phyloP scores from a whole-genome alignment of 2,888 invertebrate species.

The Drosophila siamana region DNA sequence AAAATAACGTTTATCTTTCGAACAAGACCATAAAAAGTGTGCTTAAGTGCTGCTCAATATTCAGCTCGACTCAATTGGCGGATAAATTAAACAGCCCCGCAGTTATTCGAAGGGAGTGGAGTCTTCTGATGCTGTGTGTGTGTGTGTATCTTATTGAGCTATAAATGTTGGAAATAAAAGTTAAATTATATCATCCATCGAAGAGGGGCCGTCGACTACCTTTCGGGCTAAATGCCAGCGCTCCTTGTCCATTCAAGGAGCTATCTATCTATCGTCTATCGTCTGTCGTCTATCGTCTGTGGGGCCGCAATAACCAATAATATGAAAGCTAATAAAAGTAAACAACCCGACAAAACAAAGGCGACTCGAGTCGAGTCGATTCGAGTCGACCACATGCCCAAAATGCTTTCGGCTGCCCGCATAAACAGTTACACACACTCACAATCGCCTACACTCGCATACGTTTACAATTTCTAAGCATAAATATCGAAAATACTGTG shows the following conservation, averaged over 20 bases:
- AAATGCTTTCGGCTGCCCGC: constrained; percentile 59
- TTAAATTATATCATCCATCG: constrained; percentile 68
- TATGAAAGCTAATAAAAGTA: constrained; percentile 76
- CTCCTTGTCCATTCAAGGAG: not conserved
- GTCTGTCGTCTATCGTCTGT: constrained; percentile 19
- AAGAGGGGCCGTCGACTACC: constrained; percentile 34
- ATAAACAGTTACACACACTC: constrained; percentile 50
- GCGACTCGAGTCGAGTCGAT: constrained; percentile 30
- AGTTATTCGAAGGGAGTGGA: not conserved
- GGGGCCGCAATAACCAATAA: constrained; percentile 71
- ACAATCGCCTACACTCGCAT: constrained; percentile 35
- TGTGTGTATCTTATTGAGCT: constrained; percentile 71
- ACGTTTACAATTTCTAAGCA: constrained; percentile 72
- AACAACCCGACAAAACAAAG: constrained; percentile 67
- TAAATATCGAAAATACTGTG: constrained; percentile 75
- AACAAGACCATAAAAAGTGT: constrained; percentile 45
- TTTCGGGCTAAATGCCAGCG: constrained; percentile 50
- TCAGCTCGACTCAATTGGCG: constrained; percentile 48
- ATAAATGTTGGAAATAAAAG: constrained; percentile 77
- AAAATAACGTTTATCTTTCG: constrained; percentile 60
- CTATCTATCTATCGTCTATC: constrained; percentile 5
- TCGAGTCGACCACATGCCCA: constrained; percentile 51
- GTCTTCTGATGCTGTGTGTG: not conserved
- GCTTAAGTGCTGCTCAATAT: constrained; percentile 57
- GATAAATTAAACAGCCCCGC: constrained; percentile 56